A percentile compares a stretch with the other conserved stretches of the same genome.
Evolutionary conservation across 2,888 invertebrate genomes (phyloP).

Genomic region (Napeogenes sylphis): DNA sequence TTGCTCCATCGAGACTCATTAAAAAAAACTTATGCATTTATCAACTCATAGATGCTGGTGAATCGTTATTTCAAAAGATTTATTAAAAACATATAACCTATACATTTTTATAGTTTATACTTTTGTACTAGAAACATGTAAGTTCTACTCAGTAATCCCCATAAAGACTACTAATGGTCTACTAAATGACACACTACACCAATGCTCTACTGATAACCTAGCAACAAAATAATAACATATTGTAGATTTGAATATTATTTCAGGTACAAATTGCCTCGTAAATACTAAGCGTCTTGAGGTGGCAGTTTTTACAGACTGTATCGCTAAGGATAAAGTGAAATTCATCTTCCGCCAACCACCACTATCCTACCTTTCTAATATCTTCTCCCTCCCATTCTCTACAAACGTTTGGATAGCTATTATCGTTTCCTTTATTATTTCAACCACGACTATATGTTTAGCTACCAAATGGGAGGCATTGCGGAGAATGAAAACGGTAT

Average conservation of each 20-base stretch:
- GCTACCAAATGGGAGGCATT: conserved; percentile 56
- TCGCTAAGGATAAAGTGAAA: conserved; percentile 60
- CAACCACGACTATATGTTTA: conserved; percentile 51
- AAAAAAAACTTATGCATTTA: no score
- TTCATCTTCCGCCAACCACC: conserved; percentile 83
- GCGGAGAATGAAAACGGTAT: conserved; percentile 37
- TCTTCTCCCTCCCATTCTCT: conserved; percentile 81
- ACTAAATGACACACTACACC: no score
- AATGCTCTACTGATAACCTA: no score
- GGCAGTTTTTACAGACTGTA: conserved; percentile 66
- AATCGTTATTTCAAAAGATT: no score
- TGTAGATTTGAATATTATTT: conserved; percentile 8
- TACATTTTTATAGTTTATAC: no score
- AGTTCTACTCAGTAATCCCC: no score
- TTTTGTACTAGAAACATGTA: no score
- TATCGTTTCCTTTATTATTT: conserved; percentile 55
- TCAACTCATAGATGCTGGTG: no score
- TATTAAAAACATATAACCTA: no score
- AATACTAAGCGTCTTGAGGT: conserved; percentile 46
- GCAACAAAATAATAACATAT: no score
- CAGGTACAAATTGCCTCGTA: conserved; percentile 55
- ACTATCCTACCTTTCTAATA: conserved; percentile 80
- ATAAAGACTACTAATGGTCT: no score
- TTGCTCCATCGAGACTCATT: no score
- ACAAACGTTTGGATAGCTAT: conserved; percentile 78